phyloP scores from a whole-genome alignment of 2,888 invertebrate genomes.

The Ennomos quercinarius region DNA sequence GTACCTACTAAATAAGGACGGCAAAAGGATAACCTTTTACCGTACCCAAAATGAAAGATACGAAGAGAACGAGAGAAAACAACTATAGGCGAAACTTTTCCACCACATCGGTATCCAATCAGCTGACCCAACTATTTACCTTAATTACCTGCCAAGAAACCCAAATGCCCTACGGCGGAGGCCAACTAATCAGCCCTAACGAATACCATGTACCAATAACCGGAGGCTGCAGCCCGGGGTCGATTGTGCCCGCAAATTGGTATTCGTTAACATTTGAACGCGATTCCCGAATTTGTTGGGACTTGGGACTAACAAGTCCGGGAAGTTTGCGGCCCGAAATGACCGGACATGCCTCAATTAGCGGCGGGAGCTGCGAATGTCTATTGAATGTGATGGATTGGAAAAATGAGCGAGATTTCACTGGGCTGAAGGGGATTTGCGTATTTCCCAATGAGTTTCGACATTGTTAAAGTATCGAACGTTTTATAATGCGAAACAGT shows the following conservation, averaged over 20 bases:
- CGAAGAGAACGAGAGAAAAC: too few species aligned
- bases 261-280: conserved; percentile 79
- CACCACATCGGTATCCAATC: conserved; percentile 1
- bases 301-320: conserved; percentile 74
- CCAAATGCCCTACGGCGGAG: conserved; percentile 43
- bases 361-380: conserved; percentile 55
- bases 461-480: too few species aligned
- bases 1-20: too few species aligned
- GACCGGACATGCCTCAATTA: conserved; percentile 81
- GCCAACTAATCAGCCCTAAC: conserved; percentile 71
- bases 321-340: conserved; percentile 72
- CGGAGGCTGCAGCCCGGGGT: conserved; percentile 35
- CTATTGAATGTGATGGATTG: conserved; percentile 43
- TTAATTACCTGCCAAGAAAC: conserved; percentile 39
- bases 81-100: too few species aligned
- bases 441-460: too few species aligned
- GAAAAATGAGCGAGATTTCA: conserved; percentile 18
- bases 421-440: conserved; percentile 1
- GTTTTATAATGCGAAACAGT: too few species aligned
- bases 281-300: conserved; percentile 78
- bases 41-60: too few species aligned
- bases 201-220: conserved; percentile 61
- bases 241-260: conserved; percentile 69
- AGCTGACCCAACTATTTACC: conserved; percentile 26
- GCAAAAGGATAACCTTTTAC: too few species aligned